Base-by-base conservation (phyloP, 2,888 invertebrate species). In the Acanthosepion pharaonis region DNA sequence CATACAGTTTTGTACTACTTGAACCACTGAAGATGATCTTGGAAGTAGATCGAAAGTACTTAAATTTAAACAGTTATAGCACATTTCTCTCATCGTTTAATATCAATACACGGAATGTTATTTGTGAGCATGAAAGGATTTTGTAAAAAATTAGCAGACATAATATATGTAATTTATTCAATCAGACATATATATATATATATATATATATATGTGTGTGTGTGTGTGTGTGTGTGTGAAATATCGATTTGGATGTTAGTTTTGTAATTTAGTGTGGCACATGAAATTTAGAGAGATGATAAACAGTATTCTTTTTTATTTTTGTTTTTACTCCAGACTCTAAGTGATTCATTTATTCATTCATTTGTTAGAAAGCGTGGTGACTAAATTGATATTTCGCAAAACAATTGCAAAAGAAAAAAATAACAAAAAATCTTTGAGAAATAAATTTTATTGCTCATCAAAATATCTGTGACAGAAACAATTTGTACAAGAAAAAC, bases 391-490 rank as follows among this genome's bases (percentile, higher is more conserved):
- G 11, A 33, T 18, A n/a, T n/a, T 78, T n/a, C n/a, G 18, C n/a
- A n/a, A 5, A 78, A 78, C 20, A 78, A 15, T 33, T 11, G 3
- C 9, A 78, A 78, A 42, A 42, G 42, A 42, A 42, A 42, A 42
- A n/a, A 78, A 11, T n/a, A 15, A 78, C 9, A 9, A n/a, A 78
- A n/a, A 4, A 18, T n/a, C 23, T 78, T 15, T 78, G 78, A n/a
- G n/a, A 78, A 15, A 78, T 78, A 78, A n/a, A 78, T 78, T 78
- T 78, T 78, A 78, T 78, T 78, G n/a, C 18, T 78, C 78, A 78
- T 78, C n/a, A 78, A 78, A 78, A 78, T 78, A 78, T n/a, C 78
- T 78, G 78, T 78, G 78, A 78, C 28, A 78, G n/a, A 59, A 59
- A 59, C 20, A 23, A 59, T 23, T 23, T 23, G 5, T 59, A 78